These are phyloP conservation scores for Amphipoea oculea DNA, from an alignment of 2,888 invertebrate species.

Conservation along the genomic window DNA sequence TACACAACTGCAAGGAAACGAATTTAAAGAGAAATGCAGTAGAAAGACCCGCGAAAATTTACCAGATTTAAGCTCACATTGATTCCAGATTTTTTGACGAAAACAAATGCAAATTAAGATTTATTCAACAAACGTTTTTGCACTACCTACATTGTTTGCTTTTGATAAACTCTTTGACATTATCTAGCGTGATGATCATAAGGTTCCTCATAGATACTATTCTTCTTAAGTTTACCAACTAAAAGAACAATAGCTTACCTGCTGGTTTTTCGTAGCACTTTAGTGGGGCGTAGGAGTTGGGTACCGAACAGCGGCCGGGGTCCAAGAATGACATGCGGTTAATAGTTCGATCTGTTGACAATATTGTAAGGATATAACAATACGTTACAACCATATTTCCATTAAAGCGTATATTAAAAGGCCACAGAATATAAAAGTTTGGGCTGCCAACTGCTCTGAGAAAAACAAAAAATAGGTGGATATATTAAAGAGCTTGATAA, in stretches of 20 bases:
- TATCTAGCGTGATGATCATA: not conserved
- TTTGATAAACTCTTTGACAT: not conserved
- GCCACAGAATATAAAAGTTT: not conserved
- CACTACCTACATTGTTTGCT: too few species aligned
- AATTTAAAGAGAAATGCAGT: not conserved
- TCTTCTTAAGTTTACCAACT: not conserved
- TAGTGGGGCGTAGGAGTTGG: slow-evolving; percentile 85
- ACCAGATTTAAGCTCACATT: not conserved
- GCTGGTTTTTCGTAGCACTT: slow-evolving; percentile 87
- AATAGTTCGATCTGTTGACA: slow-evolving; percentile 90
- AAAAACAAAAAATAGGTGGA: not conserved
- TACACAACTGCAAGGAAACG: too few species aligned
- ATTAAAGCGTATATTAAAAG: not conserved
- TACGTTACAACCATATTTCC: not conserved
- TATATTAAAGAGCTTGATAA: not conserved
- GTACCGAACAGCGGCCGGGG: slow-evolving; percentile 85
- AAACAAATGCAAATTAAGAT: not conserved
- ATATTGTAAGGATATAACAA: not conserved
- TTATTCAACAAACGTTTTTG: not conserved
- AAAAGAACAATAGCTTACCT: slow-evolving; percentile 68
- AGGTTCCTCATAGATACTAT: not conserved
- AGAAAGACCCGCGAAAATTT: not conserved
- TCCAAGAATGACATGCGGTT: slow-evolving; percentile 92
- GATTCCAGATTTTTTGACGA: not conserved
- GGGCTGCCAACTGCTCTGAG: not conserved